Percentiles rank a stretch among this genome's conserved stretches.
Evolutionary conservation across 2,797 vertebrate genomes (phyloP).

Genomic region (Channa striata): DNA sequence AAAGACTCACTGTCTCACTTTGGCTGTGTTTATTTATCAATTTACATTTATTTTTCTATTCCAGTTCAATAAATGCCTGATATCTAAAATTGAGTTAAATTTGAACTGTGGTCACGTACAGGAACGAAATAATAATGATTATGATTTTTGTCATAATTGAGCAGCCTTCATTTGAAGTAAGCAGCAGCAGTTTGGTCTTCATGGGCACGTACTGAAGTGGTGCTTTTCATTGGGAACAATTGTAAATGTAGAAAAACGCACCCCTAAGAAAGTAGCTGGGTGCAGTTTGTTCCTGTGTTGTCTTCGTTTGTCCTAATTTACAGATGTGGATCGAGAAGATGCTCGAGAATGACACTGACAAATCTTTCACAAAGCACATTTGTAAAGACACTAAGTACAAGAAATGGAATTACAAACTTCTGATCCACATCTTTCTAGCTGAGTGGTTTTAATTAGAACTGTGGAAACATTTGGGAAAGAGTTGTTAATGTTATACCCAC

Average conservation of each 20-base stretch:
- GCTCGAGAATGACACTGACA: neutral
- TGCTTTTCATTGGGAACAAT: too few relatives aligned
- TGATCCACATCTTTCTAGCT: neutral
- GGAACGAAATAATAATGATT: too few relatives aligned
- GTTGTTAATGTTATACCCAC: slow-evolving; percentile 1
- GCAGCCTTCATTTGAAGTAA: too few relatives aligned
- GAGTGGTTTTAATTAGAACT: neutral
- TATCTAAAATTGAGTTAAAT: too few relatives aligned
- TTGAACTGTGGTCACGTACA: too few relatives aligned
- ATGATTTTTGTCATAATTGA: too few relatives aligned
- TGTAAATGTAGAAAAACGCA: too few relatives aligned
- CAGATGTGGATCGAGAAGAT: neutral
- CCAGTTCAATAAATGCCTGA: too few relatives aligned
- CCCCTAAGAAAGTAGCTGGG: neutral
- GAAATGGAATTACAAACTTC: neutral
- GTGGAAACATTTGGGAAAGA: slow-evolving; percentile 1
- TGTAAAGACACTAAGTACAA: neutral
- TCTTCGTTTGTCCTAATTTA: slow-evolving; percentile 4
- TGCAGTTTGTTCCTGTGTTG: neutral
- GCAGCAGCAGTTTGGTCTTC: neutral
- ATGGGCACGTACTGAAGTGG: neutral
- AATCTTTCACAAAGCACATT: neutral
- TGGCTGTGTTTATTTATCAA: too few relatives aligned
- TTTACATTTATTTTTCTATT: too few relatives aligned
- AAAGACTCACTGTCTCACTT: too few relatives aligned